phyloP scores from a whole-genome alignment of 2,888 invertebrate genomes.

The Cephus pulcher region DNA sequence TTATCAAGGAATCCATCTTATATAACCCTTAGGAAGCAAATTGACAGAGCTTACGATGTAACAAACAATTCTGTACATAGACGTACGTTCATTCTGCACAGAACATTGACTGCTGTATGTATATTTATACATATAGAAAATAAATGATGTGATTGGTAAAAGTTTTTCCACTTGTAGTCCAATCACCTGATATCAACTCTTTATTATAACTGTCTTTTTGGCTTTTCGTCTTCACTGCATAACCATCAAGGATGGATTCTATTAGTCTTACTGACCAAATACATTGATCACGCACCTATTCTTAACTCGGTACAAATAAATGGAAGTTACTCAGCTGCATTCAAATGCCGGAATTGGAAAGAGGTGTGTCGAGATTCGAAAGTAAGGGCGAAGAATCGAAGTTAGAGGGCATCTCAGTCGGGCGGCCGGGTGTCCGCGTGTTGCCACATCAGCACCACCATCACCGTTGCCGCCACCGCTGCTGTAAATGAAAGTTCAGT shows the following conservation, averaged over 20 bases:
- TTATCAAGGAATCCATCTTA: conserved; percentile 25
- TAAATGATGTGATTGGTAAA: conserved; percentile 33
- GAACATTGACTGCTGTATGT: conserved; percentile 49
- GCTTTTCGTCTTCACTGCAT: background rate
- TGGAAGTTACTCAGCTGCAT: background rate
- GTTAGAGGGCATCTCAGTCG: conserved; percentile 40
- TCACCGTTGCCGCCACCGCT: conserved; percentile 42
- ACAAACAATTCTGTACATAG: conserved; percentile 14
- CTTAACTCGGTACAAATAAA: background rate
- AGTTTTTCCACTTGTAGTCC: background rate
- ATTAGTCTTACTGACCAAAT: background rate
- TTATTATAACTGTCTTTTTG: background rate
- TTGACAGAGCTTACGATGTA: background rate
- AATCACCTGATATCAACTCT: background rate
- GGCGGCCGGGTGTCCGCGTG: conserved; percentile 56
- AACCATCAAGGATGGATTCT: background rate
- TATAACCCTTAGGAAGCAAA: conserved; percentile 20
- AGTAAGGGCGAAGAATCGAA: background rate
- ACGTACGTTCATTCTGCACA: conserved; percentile 30
- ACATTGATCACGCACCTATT: background rate
- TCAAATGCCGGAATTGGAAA: background rate
- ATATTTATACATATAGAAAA: conserved; percentile 52
- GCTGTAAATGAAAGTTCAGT: conserved; percentile 49
- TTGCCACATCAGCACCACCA: conserved; percentile 61
- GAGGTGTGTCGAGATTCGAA: background rate